Evolutionary conservation across 2,888 invertebrate genomes (phyloP), one percentile per base, ranked within the genome.

Genomic region (Nudaria mundana): DNA sequence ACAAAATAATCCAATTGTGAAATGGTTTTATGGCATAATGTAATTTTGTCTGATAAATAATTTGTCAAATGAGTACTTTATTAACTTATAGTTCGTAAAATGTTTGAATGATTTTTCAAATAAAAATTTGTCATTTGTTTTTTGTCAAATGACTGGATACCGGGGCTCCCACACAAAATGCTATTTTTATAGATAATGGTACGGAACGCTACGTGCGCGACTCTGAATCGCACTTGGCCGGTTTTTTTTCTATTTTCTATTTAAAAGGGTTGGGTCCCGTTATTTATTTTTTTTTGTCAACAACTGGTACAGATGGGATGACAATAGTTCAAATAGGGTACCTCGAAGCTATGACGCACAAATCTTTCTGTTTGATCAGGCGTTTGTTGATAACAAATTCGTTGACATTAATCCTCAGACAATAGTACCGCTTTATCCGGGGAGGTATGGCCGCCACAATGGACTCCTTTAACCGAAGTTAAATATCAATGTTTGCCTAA

Each of bases 391-490:
- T 84, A 82, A 84, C 81, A 79, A 83, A 78, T 86, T 82, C 78
- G 82, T 83, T 83, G 87, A 87, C 87, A 80, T 71, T 87, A 87
- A 88, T 88, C 87, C 85, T 69, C 60, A 76, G 75, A 88, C 85
- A 88, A 88, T 87, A 69, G 81, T 57, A 69, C 68, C 67, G 75
- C 77, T 84, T 81, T 75, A 83, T 81, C 71, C 71, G 54, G 66
- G 62, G 68, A 58, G 54, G 59, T 65, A 74, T 73, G 71, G 73
- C 70, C 50, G 63, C 53, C 56, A 71, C 69, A 69, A 73, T 71
- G 71, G 73, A 69, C 72, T 75, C 73, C 71, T 72, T 74, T 70
- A 73, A 71, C 70, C 63, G 61, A 71, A 62, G 66, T 70, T 71
- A 71, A 79, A 77, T 71, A 72, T 71, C 52, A 45, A 74, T 84